Evolutionary conservation across 1,140 invertebrate species (phyloP).

Genomic region (Bombyx mori): DNA sequence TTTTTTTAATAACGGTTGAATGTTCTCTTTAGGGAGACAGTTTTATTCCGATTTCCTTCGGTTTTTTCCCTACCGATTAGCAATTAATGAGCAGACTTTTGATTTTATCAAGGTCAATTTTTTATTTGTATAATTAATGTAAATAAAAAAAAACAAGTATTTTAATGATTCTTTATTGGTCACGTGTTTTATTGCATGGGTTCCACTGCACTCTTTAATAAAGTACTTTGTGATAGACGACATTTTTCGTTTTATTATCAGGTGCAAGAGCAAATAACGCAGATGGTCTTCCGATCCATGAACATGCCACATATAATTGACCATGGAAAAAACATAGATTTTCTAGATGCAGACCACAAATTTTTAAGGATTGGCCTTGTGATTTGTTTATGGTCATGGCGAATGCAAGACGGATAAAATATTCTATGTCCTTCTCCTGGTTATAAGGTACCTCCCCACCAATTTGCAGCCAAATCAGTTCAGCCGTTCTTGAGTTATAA

Average conservation of each 20-base stretch:
- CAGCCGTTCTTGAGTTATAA: slow-evolving; percentile 7
- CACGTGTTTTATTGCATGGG: too few species aligned
- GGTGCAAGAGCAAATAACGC: not conserved
- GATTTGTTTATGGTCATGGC: slow-evolving; percentile 6
- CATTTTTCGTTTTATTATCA: too few species aligned
- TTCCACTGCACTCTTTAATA: too few species aligned
- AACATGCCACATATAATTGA: slow-evolving; percentile 4
- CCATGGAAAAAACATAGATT: slow-evolving; percentile 1
- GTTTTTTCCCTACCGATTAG: too few species aligned
- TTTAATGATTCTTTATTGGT: too few species aligned
- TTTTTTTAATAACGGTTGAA: slow-evolving; percentile 1
- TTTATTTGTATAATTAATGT: too few species aligned
- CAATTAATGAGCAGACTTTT: too few species aligned
- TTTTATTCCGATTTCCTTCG: too few species aligned
- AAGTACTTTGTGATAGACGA: too few species aligned
- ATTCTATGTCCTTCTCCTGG: slow-evolving; percentile 3
- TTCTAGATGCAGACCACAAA: slow-evolving; percentile 2
- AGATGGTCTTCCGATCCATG: slow-evolving; percentile 2
- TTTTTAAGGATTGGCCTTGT: slow-evolving; percentile 6
- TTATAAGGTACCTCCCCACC: slow-evolving; percentile 3
- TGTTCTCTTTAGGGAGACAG: not conserved
- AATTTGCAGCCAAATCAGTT: slow-evolving; percentile 30
- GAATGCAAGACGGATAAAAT: slow-evolving; percentile 5
- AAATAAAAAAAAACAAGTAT: too few species aligned
- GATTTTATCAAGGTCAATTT: too few species aligned